Conservation (phyloP, 2,113 vertebrate species). For the Ptilonorhynchus violaceus region DNA sequence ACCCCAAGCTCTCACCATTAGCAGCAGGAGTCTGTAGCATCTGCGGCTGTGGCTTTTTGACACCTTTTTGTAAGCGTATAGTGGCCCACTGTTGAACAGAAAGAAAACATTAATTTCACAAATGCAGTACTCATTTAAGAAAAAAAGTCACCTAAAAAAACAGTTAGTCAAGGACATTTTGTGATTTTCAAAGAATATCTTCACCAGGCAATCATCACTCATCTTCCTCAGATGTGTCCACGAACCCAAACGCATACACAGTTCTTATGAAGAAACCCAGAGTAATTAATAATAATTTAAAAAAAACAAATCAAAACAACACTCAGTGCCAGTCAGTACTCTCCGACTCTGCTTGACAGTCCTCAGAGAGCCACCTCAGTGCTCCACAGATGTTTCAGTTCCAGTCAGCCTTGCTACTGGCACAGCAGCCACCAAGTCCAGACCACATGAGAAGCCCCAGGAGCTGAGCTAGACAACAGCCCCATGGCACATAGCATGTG, state of each 20-base stretch:
- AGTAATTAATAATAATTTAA: not conserved
- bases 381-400: not conserved
- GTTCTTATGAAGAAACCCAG: not conserved
- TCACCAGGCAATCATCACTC: not conserved
- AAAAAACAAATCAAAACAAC: not conserved
- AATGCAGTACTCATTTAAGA: not conserved
- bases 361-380: not conserved
- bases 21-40: constrained; percentile 66
- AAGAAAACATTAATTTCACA: not conserved
- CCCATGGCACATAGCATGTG: fast-evolving
- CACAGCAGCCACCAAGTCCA: fast-evolving
- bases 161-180: not conserved
- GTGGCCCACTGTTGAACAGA: constrained; percentile 89
- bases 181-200: not conserved
- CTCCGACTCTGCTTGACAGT: not conserved
- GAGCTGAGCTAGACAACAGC: not conserved
- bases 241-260: not conserved
- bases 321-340: not conserved
- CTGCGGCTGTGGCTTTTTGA: constrained; percentile 60
- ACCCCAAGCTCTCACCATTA: constrained; percentile 75
- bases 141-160: not conserved
- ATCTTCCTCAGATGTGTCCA: not conserved
- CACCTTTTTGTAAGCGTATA: constrained; percentile 84
- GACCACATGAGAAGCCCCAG: not conserved
- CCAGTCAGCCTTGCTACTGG: not conserved